A percentile compares a stretch with the other conserved stretches of the same genome.
Conservation (phyloP, 2,797 vertebrate species). For the Trematomus bernacchii region DNA sequence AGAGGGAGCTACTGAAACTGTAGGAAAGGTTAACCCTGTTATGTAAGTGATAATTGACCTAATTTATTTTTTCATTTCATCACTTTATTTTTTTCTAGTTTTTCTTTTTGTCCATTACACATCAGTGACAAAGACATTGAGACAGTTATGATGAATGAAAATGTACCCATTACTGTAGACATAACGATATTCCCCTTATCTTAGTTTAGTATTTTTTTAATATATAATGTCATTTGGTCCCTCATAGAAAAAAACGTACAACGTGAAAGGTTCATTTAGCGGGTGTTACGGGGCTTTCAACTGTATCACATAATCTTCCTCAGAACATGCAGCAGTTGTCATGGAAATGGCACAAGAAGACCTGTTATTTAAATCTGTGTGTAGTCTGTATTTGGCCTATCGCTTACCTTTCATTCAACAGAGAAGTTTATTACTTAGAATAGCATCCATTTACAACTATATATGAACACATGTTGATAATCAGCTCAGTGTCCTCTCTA, state of each 20-base stretch:
- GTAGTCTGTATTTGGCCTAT: background rate
- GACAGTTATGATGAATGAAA: conserved; percentile 1
- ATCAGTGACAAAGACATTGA: background rate
- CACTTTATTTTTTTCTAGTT: conserved; percentile 53
- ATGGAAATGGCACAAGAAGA: too few species aligned
- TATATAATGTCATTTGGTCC: background rate
- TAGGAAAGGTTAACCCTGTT: conserved; percentile 67
- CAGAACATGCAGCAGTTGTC: background rate
- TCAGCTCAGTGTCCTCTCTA: too few species aligned
- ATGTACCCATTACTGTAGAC: background rate
- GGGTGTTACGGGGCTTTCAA: background rate
- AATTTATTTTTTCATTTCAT: conserved; percentile 74
- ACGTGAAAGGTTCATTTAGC: background rate
- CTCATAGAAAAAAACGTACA: background rate
- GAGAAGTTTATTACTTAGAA: background rate
- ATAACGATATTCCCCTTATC: background rate
- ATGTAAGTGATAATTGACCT: conserved; percentile 81
- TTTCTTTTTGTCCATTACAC: background rate
- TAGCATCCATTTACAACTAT: background rate
- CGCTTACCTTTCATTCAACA: background rate
- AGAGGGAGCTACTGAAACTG: conserved; percentile 85
- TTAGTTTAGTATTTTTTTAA: background rate
- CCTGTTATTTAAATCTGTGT: too few species aligned
- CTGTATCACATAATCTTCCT: background rate
- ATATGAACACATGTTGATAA: too few species aligned